Base-by-base conservation (phyloP, 2,797 vertebrate genomes). In the Hippopotamyrus pictus region DNA sequence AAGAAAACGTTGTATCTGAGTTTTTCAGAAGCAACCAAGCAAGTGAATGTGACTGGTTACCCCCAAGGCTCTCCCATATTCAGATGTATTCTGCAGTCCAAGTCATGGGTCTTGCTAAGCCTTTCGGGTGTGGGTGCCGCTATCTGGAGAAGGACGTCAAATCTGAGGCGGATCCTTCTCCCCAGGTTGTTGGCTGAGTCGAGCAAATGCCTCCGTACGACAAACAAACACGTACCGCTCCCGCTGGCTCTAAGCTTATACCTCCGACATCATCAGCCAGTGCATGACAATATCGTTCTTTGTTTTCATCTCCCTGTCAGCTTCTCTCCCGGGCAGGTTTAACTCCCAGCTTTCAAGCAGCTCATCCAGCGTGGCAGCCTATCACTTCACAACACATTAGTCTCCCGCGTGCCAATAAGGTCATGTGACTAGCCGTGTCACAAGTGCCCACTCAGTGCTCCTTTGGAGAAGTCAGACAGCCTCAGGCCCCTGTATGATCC, bases 391-490 rank as follows among this genome's bases (percentile, higher is more conserved):
- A 46, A 48, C n/a, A 65, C 37, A 86, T 88, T 87, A 89, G 82
- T 33, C 89, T 69, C 69, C 53, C 29, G 59, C 37, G 65, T 25
- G 37, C 65, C 90, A 69, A 29, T 85, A 51, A 86, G 25, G 83
- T 82, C 65, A 48, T 17, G 29, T 91, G 87, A 89, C 87, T 87
- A 50, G 79, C 53, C 50, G 88, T 65, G 89, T 87, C 90, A 91
- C 8, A 84, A 82, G 82, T 88, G 76, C 44, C 48, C 22, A 88
- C 87, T 83, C 88, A 33, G 37, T 69, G 79, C 87, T 46, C 19
- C 53, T 46, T 84, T n/a, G n/a, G 86, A 73, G 51, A 25, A 79
- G 87, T 87, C 54, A 69, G 79, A 88, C 62, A 82, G 88, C 88
- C 86, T 51, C 57, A 12, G 53, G 87, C 59, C 54, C 22, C 69